These are phyloP conservation scores for Andrena fulva DNA, from an alignment of 2,888 invertebrate species.

Conservation along the genomic window DNA sequence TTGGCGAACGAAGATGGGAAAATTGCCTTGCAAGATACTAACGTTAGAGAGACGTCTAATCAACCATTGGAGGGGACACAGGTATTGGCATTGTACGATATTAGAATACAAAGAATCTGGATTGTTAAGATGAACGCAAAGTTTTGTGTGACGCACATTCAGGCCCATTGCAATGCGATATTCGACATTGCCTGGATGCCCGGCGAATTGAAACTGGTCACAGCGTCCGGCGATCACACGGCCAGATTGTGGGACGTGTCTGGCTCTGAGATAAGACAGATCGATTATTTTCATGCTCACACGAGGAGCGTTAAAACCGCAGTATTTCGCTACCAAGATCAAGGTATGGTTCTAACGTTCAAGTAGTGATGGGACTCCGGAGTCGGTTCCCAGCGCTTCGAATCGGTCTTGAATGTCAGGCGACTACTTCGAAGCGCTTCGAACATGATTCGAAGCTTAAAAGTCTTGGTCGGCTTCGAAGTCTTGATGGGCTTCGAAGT, in stretches of 20 bases:
- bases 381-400: too few relatives aligned
- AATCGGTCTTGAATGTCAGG: too few relatives aligned
- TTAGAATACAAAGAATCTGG: not conserved
- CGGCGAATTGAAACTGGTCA: constrained; percentile 91
- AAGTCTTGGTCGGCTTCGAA: too few relatives aligned
- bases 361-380: too few relatives aligned
- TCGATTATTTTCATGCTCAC: constrained; percentile 91
- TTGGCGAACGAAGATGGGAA: constrained; percentile 95
- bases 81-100: constrained; percentile 79
- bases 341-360: constrained; percentile 78
- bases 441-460: too few relatives aligned
- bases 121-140: not conserved
- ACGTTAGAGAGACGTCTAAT: constrained; percentile 60
- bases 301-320: constrained; percentile 93
- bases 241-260: constrained; percentile 92
- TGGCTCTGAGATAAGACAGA: constrained; percentile 83
- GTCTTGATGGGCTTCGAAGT: too few relatives aligned
- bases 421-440: too few relatives aligned
- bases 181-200: constrained; percentile 96
- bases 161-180: constrained; percentile 93
- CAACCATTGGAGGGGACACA: constrained; percentile 84
- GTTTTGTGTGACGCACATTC: constrained; percentile 18
- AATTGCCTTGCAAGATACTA: constrained; percentile 86
- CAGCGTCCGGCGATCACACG: constrained; percentile 94
- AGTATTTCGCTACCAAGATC: constrained; percentile 89